Evolutionary conservation across 2,888 invertebrate genomes (phyloP).

Genomic region (Cheilosia vernalis): DNA sequence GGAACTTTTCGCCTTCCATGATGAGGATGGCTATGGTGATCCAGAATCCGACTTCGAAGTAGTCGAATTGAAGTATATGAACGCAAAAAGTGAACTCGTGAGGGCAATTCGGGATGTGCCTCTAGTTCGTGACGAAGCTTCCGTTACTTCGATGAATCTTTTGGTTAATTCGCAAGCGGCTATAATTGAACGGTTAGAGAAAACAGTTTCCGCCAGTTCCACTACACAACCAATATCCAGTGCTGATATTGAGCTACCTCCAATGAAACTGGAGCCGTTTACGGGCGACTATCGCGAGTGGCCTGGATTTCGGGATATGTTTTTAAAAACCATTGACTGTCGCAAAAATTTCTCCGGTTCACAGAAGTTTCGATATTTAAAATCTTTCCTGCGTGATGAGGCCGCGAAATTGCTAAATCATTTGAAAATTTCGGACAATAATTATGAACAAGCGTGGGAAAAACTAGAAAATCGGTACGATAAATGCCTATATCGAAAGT

Average conservation of each 20-base stretch:
- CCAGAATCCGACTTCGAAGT: constrained; percentile 32
- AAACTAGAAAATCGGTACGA: constrained; percentile 24
- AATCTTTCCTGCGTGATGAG: constrained; percentile 18
- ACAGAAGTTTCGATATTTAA: constrained; percentile 20
- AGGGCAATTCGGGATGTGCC: too few species aligned
- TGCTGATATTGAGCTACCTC: not conserved
- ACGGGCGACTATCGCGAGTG: not conserved
- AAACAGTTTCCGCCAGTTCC: not conserved
- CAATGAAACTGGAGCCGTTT: not conserved
- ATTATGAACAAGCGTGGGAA: constrained; percentile 26
- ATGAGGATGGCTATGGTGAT: too few species aligned
- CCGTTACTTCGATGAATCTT: too few species aligned
- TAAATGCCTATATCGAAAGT: not conserved
- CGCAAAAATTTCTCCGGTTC: not conserved
- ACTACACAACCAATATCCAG: not conserved
- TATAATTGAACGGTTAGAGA: too few species aligned
- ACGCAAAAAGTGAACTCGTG: constrained; percentile 12
- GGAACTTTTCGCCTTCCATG: too few species aligned
- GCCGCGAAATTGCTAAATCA: constrained; percentile 2
- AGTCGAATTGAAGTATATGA: constrained; percentile 15
- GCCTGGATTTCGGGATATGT: not conserved
- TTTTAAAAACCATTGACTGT: too few species aligned
- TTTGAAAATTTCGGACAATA: constrained; percentile 19
- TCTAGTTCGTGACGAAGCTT: too few species aligned
- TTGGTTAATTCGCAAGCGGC: too few species aligned